Conservation (phyloP, 2,113 vertebrate genomes). For the Dascyllus trimaculatus region DNA sequence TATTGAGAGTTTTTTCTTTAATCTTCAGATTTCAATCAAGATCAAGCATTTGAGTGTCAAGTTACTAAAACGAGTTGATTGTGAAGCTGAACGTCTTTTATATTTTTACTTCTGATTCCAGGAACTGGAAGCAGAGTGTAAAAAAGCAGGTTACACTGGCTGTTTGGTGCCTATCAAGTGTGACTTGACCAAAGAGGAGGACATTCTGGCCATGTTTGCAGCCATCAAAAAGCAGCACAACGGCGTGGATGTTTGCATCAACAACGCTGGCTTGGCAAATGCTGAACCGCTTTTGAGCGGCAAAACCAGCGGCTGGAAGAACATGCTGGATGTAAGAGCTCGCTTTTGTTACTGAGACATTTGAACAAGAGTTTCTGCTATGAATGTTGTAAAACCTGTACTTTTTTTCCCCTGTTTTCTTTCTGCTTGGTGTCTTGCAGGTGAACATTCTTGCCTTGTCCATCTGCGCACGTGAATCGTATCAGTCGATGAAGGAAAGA, state of each 20-base stretch:
- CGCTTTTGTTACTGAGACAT: background rate
- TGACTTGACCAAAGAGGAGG: conserved; percentile 89
- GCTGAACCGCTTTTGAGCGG: conserved; percentile 87
- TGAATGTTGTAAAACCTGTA: no score
- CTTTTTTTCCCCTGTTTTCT: background rate
- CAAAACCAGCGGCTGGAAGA: conserved; percentile 88
- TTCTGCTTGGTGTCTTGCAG: conserved; percentile 66
- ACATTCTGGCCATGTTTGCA: conserved; percentile 92
- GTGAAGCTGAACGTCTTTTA: no score
- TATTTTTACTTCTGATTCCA: background rate
- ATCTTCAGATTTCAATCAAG: no score
- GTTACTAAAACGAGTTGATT: no score
- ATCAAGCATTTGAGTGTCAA: no score
- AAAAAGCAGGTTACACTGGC: conserved; percentile 85
- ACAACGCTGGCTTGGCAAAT: conserved; percentile 64
- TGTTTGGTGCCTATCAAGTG: conserved; percentile 90
- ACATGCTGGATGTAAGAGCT: conserved; percentile 89
- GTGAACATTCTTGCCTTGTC: conserved; percentile 90
- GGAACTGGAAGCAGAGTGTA: conserved; percentile 83
- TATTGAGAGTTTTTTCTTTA: no score
- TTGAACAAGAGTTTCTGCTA: no score
- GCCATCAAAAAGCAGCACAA: conserved; percentile 86
- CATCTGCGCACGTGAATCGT: conserved; percentile 90
- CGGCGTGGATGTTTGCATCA: conserved; percentile 91
- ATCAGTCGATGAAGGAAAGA: conserved; percentile 93